Evolutionary conservation across 2,888 invertebrate species (phyloP), one percentile per base, ranked within the genome.

Genomic region (Cephonodes hylas): DNA sequence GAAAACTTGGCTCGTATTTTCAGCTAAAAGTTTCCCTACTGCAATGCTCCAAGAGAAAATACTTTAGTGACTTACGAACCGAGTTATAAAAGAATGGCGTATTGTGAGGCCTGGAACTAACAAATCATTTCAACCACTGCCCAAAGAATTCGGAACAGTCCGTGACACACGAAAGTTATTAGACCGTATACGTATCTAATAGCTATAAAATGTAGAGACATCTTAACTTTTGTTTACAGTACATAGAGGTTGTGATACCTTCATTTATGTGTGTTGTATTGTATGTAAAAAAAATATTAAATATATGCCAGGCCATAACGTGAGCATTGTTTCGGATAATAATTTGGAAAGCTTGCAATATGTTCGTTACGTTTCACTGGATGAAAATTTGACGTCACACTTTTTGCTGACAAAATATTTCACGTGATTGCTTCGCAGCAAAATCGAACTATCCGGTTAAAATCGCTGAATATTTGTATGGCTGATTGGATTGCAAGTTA

Each of bases 1-100:
- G 78, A 78, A 86, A 91, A 89, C 84, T 91, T 89, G 83, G 84
- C 85, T 86, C 89, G 87, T 87, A 89, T 91, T 89, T 91, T 85
- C 83, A 83, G 84, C 82, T 82, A 81, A 88, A 89, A 89, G 83
- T 89, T 88, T 78, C 76, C 80, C 81, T 81, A 83, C 82, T 86
- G 88, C 89, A 84, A 79, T 84, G 81, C 80, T 85, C 80, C 81
- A 81, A 77, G 82, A 77, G 80, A 84, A 60, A 88, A 90, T 89
- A 89, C 86, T 88, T 89, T 82, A 74, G 83, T 83, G 85, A 88
- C 83, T 89, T 89, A 88, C 85, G 81, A 79, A 79, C 72, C 81
- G 77, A 88, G 83, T 88, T 89, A 86, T 80, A 85, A 83, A 86
- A 86, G 84, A 83, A 82, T 75, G 76, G 77, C 81, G 82, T 83